A percentile compares a stretch with the other conserved stretches of the same genome.
Evolutionary conservation across 2,113 vertebrate species (phyloP).

Genomic region (Gobio gobio): DNA sequence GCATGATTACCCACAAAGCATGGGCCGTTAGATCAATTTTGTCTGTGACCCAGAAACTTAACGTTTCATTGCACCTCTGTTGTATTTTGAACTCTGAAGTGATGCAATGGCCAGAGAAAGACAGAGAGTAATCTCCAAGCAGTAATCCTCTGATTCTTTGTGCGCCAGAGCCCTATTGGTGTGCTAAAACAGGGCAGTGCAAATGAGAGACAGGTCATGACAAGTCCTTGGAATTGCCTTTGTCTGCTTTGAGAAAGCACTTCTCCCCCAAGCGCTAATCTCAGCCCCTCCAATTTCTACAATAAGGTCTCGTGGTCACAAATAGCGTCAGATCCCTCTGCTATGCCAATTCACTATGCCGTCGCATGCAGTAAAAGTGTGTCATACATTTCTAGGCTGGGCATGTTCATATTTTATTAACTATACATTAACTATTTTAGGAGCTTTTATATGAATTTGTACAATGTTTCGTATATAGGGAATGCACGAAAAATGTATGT

Average conservation of each 20-base stretch:
- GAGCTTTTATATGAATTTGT: background rate
- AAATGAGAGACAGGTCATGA: slow-evolving; percentile 45
- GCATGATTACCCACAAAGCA: background rate
- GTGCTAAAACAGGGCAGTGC: slow-evolving; percentile 35
- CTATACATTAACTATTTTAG: background rate
- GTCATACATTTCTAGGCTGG: slow-evolving; percentile 6
- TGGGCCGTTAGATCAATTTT: background rate
- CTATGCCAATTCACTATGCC: background rate
- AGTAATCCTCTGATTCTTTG: slow-evolving; percentile 20
- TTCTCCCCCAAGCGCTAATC: slow-evolving; percentile 22
- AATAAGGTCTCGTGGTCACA: slow-evolving; percentile 10
- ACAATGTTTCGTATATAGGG: background rate
- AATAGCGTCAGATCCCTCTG: slow-evolving; percentile 18
- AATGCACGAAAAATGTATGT: background rate
- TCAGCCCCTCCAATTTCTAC: slow-evolving; percentile 28
- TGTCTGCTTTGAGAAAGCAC: slow-evolving; percentile 37
- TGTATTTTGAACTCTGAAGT: slow-evolving; percentile 19
- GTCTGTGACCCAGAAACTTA: background rate
- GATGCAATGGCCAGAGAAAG: background rate
- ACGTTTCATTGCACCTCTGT: background rate
- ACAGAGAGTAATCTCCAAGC: background rate
- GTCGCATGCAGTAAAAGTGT: background rate
- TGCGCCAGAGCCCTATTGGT: slow-evolving; percentile 1
- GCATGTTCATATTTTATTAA: background rate
- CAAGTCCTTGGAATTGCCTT: slow-evolving; percentile 46